These are phyloP conservation scores for Rugalucina vietnamica DNA, from an alignment of 2,888 invertebrate genomes.

Conservation along the genomic window DNA sequence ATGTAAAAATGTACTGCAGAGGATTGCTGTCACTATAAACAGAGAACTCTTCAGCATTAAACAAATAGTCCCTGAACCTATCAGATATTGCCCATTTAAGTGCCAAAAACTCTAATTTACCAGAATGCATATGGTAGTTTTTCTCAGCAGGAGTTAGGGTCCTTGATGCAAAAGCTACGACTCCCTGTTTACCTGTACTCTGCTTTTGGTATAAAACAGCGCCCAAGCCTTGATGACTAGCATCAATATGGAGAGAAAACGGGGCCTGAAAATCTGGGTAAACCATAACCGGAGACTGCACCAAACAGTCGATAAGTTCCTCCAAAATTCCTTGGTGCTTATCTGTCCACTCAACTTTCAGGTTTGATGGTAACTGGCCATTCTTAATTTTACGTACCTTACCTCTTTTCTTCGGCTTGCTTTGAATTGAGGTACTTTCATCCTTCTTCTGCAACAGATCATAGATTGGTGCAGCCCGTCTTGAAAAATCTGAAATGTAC, in stretches of 20 bases:
- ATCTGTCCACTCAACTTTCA: slow-evolving; percentile 15
- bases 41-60: slow-evolving; percentile 40
- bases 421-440: background rate
- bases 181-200: slow-evolving; percentile 34
- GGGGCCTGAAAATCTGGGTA: slow-evolving; percentile 40
- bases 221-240: slow-evolving; percentile 28
- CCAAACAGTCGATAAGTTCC: slow-evolving; percentile 18
- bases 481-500: background rate
- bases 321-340: slow-evolving; percentile 24
- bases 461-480: background rate
- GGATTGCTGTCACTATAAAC: slow-evolving; percentile 50
- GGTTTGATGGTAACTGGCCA: slow-evolving; percentile 10
- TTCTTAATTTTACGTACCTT: background rate
- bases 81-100: slow-evolving; percentile 48
- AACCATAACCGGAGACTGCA: slow-evolving; percentile 26
- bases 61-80: slow-evolving; percentile 50
- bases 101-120: slow-evolving; percentile 53
- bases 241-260: slow-evolving; percentile 40
- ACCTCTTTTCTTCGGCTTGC: background rate
- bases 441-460: background rate
- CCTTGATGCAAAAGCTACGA: slow-evolving; percentile 62
- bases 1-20: slow-evolving; percentile 30
- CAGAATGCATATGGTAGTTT: slow-evolving; percentile 59
- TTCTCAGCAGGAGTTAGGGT: slow-evolving; percentile 60
- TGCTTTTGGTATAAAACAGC: slow-evolving; percentile 64